phyloP scores from a whole-genome alignment of 1,140 invertebrate species.

The Armadillidium nasatum region DNA sequence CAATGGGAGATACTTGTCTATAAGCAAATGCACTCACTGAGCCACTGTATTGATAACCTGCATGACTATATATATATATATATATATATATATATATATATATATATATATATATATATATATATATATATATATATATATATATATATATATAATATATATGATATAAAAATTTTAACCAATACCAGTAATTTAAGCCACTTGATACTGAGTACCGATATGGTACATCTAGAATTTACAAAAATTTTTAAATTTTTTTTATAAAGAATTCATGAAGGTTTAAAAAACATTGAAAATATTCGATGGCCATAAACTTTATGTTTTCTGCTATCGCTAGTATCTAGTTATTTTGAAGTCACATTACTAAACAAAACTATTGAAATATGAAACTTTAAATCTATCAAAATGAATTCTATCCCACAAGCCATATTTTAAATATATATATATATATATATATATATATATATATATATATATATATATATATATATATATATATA shows the following conservation, averaged over 20 bases:
- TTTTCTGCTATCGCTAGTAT: no score
- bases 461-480: conserved; percentile 15
- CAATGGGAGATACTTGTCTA: conserved; percentile 27
- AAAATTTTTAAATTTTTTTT: no score
- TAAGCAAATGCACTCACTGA: conserved; percentile 26
- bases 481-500: not conserved
- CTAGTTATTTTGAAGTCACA: no score
- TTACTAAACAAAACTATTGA: no score
- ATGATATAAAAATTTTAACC: not conserved
- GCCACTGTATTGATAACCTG: conserved; percentile 28
- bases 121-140: conserved; percentile 1
- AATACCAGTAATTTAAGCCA: no score
- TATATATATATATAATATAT: conserved; percentile 11
- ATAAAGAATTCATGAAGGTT: no score
- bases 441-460: conserved; percentile 13
- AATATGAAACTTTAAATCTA: no score
- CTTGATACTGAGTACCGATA: no score
- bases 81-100: conserved; percentile 2
- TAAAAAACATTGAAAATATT: no score
- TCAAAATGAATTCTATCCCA: no score
- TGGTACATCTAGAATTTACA: no score
- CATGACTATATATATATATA: conserved; percentile 18
- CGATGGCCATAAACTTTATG: no score
- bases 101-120: conserved; percentile 5
- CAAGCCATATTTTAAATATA: not conserved